phyloP scores from a whole-genome alignment of 64 coral and sea anemone species.

The Porites lutea region DNA sequence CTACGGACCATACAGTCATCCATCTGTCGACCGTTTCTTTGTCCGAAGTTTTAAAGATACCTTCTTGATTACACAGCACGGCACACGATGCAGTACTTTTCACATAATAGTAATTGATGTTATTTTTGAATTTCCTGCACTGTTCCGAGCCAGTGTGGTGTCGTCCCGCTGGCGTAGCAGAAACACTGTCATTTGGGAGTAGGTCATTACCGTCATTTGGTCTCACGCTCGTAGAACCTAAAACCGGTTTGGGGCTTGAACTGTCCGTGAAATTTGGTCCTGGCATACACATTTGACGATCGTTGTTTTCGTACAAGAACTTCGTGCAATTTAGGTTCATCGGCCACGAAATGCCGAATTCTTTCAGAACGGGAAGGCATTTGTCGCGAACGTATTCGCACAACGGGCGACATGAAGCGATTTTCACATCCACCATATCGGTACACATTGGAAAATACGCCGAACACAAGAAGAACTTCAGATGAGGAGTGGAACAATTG shows the following conservation, averaged over 20 bases:
- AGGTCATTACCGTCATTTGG: slow-evolving; percentile 6
- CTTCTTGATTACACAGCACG: slow-evolving; percentile 90
- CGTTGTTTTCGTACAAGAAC: slow-evolving; percentile 78
- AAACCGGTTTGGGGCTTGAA: not conserved
- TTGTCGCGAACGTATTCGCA: slow-evolving; percentile 86
- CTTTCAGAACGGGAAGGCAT: slow-evolving; percentile 75
- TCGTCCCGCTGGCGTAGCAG: not conserved
- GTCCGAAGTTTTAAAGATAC: slow-evolving; percentile 86
- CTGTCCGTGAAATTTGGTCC: slow-evolving; percentile 83
- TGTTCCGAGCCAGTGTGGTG: slow-evolving; percentile 75
- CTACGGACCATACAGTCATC: slow-evolving; percentile 90
- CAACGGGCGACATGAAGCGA: slow-evolving; percentile 90
- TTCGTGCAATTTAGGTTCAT: slow-evolving; percentile 82
- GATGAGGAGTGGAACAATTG: slow-evolving; percentile 69
- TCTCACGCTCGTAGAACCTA: not conserved
- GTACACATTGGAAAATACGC: slow-evolving; percentile 93
- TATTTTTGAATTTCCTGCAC: slow-evolving; percentile 97
- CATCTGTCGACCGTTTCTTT: slow-evolving; percentile 86
- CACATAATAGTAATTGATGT: slow-evolving; percentile 90
- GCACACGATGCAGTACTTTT: slow-evolving; percentile 86
- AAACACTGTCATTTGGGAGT: slow-evolving; percentile 16
- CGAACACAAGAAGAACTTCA: slow-evolving; percentile 95
- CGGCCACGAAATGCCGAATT: slow-evolving; percentile 91
- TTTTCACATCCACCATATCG: slow-evolving; percentile 68
- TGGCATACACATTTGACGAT: slow-evolving; percentile 92